Base-by-base conservation (phyloP, 1,140 invertebrate species). In the Drosophila lacertosa region DNA sequence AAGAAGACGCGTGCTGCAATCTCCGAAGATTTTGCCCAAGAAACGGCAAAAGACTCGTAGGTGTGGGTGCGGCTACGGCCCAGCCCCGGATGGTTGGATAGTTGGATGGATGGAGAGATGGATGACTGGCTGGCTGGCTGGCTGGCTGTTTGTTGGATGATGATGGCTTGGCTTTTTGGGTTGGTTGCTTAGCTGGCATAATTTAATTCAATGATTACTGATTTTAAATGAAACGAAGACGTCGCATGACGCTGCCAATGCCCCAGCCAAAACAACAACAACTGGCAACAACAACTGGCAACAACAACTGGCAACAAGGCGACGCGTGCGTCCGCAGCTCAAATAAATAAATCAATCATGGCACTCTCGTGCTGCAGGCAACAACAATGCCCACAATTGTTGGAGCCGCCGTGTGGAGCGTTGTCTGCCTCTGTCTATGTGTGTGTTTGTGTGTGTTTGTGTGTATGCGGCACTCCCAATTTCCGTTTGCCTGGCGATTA, bases 171-270 rank as follows among this genome's bases (percentile, higher is more conserved):
- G 29, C 15, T 58, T 53, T 58, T 47, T 51, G 37, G 35, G 26
- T 10, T 29, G 47, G 32, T 54, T 63, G 67, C 51, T 63, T 57
- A 58, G 62, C 53, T 65, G 81, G 77, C 82, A 88, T 88, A 86
- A 86, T 89, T 86, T 82, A 86, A 86, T 86, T 86, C 82, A 86
- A 86, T 86, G 82, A 89, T 86, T 86, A 86, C 82, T 72, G 83
- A 88, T 78, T 86, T 73, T 70, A 84, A 86, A 65, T 57, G 69
- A 80, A 80, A 48, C 81, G 39, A 81, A 84, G 81, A 82, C 71
- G 74, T 54, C 59, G 63, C 76, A 75, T 58, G 63, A 66, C 55
- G 57, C 26, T 60, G 57, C 48, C 65, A 68, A 63, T 54, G 58
- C 58, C 18, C 48, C 54, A 50, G 40, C 53, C 40, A 45, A 39